Base-by-base conservation (phyloP, 2,113 vertebrate genomes). In the Scatophagus argus region DNA sequence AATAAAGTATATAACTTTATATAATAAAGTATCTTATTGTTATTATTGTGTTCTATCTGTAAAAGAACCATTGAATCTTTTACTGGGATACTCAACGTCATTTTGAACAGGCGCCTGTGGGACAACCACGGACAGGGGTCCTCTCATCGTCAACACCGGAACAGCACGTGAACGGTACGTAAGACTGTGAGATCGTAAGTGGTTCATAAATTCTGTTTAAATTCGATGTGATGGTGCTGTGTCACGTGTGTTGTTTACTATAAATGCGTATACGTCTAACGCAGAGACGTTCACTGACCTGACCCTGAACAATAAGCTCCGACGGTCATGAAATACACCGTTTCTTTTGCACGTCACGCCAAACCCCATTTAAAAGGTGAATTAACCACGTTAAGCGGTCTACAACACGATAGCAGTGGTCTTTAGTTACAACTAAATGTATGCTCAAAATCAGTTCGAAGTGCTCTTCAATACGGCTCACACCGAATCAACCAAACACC, bases 31-130 rank as follows among this genome's bases (percentile, higher is more conserved):
- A n/a, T n/a, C n/a, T n/a, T n/a, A n/a, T n/a, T n/a, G n/a, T n/a
- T n/a, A n/a, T n/a, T n/a, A n/a, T n/a, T n/a, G n/a, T n/a, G n/a
- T n/a, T n/a, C n/a, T n/a, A n/a, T n/a, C n/a, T n/a, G n/a, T n/a
- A n/a, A n/a, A n/a, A n/a, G n/a, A n/a, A n/a, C n/a, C n/a, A n/a
- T n/a, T n/a, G n/a, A n/a, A n/a, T n/a, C n/a, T n/a, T n/a, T n/a
- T n/a, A n/a, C n/a, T n/a, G n/a, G n/a, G n/a, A n/a, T n/a, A n/a
- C n/a, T n/a, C 1, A 23, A 5, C 10, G 21, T 23, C 2, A 52
- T 84, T 86, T 49, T 68, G 44, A 76, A 63, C 80, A 81, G 82
- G 88, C 88, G 66, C 27, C 11, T 1, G 0, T 0, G 6, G 46
- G 71, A 36, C 74, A 81, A 44, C 82, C 47, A 8, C 0, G 1